Evolutionary conservation across 2,113 vertebrate genomes (phyloP).

Genomic region (Aegithalos caudatus): DNA sequence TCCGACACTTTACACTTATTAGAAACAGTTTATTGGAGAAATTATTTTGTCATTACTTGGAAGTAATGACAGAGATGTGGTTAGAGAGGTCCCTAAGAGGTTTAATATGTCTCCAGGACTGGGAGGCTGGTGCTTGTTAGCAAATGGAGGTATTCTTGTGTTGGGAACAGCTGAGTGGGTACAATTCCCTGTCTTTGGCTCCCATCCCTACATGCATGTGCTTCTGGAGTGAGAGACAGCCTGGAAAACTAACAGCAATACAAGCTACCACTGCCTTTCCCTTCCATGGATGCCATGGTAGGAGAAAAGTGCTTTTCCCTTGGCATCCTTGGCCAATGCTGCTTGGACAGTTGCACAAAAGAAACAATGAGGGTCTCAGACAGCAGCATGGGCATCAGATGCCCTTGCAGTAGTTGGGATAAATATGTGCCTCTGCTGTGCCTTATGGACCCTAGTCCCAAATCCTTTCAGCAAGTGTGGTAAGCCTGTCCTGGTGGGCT

Average conservation of each 20-base stretch:
- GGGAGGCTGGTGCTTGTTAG: accelerated
- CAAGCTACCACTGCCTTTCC: too few relatives aligned
- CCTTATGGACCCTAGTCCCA: too few relatives aligned
- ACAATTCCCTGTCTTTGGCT: not conserved
- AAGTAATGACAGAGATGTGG: not conserved
- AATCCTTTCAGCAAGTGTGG: too few relatives aligned
- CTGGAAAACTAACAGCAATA: not conserved
- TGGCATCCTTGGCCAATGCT: too few relatives aligned
- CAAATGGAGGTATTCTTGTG: not conserved
- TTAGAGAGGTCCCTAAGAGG: not conserved
- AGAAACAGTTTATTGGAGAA: not conserved
- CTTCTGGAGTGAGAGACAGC: not conserved
- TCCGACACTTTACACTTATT: not conserved
- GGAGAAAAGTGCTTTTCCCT: too few relatives aligned
- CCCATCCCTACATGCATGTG: accelerated
- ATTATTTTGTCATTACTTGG: not conserved
- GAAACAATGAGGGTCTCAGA: too few relatives aligned
- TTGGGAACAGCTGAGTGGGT: not conserved
- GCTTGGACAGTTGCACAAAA: too few relatives aligned
- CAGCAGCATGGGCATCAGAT: too few relatives aligned
- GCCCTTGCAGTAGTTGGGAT: too few relatives aligned
- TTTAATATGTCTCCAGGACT: not conserved
- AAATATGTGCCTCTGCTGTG: too few relatives aligned
- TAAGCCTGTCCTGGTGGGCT: too few relatives aligned
- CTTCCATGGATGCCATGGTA: too few relatives aligned